Base-by-base conservation (phyloP, 2,113 vertebrate genomes). In the Pachyramphus minor region DNA sequence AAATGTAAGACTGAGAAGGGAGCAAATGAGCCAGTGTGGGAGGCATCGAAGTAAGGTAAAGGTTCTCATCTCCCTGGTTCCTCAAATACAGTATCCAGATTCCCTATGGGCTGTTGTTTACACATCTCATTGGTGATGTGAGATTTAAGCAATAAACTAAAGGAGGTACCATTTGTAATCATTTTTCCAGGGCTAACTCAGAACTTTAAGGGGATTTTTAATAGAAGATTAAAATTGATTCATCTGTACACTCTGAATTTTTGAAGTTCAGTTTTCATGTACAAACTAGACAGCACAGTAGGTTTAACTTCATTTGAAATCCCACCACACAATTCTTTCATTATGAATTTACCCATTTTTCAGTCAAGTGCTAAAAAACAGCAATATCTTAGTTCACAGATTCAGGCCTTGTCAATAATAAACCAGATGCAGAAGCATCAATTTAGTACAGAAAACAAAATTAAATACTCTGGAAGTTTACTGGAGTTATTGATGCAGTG, bases 181-280 rank as follows among this genome's bases (percentile, higher is more conserved):
- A 81, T 84, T 91, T 95, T 58, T 67, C 64, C 37, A 89, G 58
- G 84, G 90, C 52, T 68, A 84, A 83, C 55, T 75, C 80, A 94
- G 77, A 52, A 64, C 89, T 92, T 78, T 94, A 92, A 62, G 27
- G 20, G 92, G 27, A 76, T 9, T 56, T 44, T 74, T 69, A 64
- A 35, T 14, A 84, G 47, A 88, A 87, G 74, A 97, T 87, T 96
- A 97, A 94, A 66, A 96, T 93, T 94, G 88, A 97, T 80, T 97
- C 92, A 96, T 67, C 82, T 96, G 78, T 93, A 96, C 92, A 84
- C 89, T 91, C 82, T 91, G 75, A 94, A 91, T 91, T 96, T 94
- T 86, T 95, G 63, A 97, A 97, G 93, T 96, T 97, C 84, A 93
- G 80, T 95, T 97, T 96, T 97, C 92, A 96, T 94, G 93, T 84